Evolutionary conservation across 2,888 invertebrate species (phyloP).

Genomic region (Apodemia zela): DNA sequence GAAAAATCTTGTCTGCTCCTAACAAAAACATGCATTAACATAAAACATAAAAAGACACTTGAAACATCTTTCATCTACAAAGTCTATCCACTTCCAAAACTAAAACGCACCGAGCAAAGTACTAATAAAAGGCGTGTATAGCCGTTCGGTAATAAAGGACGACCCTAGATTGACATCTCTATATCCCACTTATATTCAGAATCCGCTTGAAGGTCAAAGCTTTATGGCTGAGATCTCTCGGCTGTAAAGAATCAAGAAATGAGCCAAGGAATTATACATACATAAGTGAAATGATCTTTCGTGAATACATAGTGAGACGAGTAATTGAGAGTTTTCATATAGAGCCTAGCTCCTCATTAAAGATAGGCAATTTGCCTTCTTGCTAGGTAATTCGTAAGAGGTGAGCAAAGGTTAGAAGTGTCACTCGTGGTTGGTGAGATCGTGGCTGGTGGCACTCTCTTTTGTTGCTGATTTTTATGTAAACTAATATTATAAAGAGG

Average conservation of each 20-base stretch:
- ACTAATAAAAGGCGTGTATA: not conserved
- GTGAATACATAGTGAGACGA: too few relatives aligned
- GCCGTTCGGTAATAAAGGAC: conserved; percentile 10
- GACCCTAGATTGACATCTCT: conserved; percentile 11
- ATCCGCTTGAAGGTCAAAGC: conserved; percentile 8
- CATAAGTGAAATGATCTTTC: not conserved
- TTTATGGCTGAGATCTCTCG: not conserved
- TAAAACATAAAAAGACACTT: conserved; percentile 12
- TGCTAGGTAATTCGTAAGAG: too few relatives aligned
- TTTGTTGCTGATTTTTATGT: too few relatives aligned
- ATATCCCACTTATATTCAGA: conserved; percentile 10
- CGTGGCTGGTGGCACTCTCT: too few relatives aligned
- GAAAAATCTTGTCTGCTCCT: not conserved
- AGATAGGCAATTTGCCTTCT: too few relatives aligned
- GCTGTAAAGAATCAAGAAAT: conserved; percentile 1
- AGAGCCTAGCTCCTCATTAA: too few relatives aligned
- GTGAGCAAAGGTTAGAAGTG: too few relatives aligned
- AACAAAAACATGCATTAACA: conserved; percentile 1
- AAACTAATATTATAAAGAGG: too few relatives aligned
- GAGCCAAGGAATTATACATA: not conserved
- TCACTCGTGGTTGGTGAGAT: too few relatives aligned
- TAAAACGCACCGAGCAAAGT: conserved; percentile 6
- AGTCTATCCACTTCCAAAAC: not conserved
- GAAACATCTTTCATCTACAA: conserved; percentile 9
- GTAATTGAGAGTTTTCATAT: too few relatives aligned